phyloP scores from a whole-genome alignment of 2,113 vertebrate species.

The Erythrocercus mccallii region DNA sequence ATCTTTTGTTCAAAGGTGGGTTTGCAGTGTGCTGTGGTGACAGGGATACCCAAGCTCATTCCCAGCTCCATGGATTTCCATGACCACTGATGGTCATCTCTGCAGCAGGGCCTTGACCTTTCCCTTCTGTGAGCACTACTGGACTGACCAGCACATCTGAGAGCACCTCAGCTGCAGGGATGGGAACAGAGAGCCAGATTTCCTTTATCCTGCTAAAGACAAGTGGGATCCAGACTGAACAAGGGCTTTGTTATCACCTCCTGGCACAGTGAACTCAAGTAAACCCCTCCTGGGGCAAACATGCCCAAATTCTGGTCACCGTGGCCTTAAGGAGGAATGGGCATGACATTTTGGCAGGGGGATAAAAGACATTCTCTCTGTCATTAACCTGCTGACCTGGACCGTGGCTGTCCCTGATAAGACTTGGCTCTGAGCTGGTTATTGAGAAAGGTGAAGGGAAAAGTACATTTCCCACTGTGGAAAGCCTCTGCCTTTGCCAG shows the following conservation, averaged over 20 bases:
- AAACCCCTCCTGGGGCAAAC: not conserved
- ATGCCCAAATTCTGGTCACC: not conserved
- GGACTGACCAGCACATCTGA: not conserved
- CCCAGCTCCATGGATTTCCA: fast-evolving
- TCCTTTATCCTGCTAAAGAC: not conserved
- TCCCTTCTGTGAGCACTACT: not conserved
- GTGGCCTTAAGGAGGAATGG: not conserved
- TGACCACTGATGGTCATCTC: not conserved
- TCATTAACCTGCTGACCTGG: not conserved
- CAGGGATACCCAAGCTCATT: not conserved
- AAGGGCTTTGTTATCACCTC: not conserved
- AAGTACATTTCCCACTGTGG: not conserved
- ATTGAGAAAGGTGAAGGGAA: not conserved
- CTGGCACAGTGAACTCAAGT: not conserved
- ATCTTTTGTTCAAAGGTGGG: not conserved
- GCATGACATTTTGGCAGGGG: not conserved
- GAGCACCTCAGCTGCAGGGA: not conserved
- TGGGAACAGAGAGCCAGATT: not conserved
- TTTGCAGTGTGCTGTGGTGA: not conserved
- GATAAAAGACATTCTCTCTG: not conserved
- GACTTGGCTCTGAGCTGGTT: fast-evolving
- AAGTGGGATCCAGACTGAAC: not conserved
- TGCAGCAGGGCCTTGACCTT: not conserved
- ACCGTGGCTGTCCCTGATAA: not conserved
- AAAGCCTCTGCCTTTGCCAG: not conserved